Conservation (phyloP, 1,140 invertebrate genomes). For the Phthorimaea operculella region DNA sequence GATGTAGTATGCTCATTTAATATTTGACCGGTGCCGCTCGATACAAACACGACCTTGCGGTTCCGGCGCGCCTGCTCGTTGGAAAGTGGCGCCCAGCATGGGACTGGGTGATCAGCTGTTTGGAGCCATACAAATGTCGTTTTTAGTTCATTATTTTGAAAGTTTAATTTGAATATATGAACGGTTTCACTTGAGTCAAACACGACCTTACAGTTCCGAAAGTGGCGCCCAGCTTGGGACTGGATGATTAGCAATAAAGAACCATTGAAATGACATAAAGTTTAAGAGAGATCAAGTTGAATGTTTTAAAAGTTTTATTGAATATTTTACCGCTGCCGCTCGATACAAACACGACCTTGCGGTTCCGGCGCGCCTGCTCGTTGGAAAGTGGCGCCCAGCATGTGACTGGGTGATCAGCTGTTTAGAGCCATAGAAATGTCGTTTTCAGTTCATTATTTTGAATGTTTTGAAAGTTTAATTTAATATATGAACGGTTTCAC, state of each 20-base stretch:
- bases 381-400: conserved; percentile 24
- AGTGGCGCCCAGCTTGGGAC: too few species aligned
- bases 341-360: conserved; percentile 32
- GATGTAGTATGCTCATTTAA: conserved; percentile 21
- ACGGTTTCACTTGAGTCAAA: too few species aligned
- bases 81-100: conserved; percentile 25
- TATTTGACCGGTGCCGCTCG: conserved; percentile 34
- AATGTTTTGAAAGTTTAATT: too few species aligned
- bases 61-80: conserved; percentile 28
- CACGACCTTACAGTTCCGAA: too few species aligned
- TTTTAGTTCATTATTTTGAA: too few species aligned
- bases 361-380: conserved; percentile 27
- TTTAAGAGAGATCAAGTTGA: too few species aligned
- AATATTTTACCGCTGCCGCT: conserved; percentile 34
- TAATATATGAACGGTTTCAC: too few species aligned
- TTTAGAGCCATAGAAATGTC: conserved; percentile 1
- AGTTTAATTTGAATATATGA: too few species aligned
- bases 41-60: conserved; percentile 30
- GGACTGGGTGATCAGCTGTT: conserved; percentile 28
- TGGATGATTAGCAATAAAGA: too few species aligned
- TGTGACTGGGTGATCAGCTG: conserved; percentile 27
- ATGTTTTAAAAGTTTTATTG: too few species aligned
- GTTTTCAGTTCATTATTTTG: too few species aligned
- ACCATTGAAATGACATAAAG: too few species aligned
- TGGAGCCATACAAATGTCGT: background rate